Evolutionary conservation across 1,140 invertebrate genomes (phyloP).

Genomic region (Spodoptera frugiperda): DNA sequence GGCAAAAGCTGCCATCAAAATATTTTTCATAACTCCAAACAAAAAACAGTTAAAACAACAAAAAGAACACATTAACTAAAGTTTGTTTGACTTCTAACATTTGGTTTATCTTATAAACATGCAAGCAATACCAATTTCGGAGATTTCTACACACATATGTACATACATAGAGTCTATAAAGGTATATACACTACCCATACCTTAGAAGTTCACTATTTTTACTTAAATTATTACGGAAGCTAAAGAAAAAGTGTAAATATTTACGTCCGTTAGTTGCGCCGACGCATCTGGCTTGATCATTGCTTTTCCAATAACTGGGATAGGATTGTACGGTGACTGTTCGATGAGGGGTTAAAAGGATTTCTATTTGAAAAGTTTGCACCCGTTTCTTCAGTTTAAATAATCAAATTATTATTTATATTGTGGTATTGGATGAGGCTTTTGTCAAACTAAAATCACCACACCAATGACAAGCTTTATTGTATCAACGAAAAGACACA

Average conservation of each 20-base stretch:
- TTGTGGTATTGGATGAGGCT: no score
- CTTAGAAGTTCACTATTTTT: constrained; percentile 50
- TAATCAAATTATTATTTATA: no score
- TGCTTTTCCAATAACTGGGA: constrained; percentile 46
- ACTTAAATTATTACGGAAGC: constrained; percentile 64
- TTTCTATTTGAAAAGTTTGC: not conserved
- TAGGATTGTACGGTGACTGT: constrained; percentile 32
- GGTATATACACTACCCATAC: constrained; percentile 9
- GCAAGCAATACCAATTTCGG: not conserved
- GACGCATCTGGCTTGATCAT: constrained; percentile 62
- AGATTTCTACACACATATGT: constrained; percentile 4
- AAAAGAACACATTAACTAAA: constrained; percentile 8
- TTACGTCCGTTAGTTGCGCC: constrained; percentile 56
- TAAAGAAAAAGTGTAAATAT: constrained; percentile 69
- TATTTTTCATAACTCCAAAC: no score
- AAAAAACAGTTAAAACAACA: not conserved
- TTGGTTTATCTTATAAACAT: not conserved
- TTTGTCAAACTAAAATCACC: no score
- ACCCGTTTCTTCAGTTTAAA: no score
- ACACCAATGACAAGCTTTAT: no score
- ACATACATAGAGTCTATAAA: constrained; percentile 16
- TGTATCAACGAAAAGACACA: no score
- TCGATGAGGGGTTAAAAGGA: not conserved
- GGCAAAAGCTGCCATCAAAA: no score
- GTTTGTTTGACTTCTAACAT: constrained; percentile 16